Evolutionary conservation across 2,797 vertebrate genomes (phyloP).

Genomic region (Phylloscopus collybita): DNA sequence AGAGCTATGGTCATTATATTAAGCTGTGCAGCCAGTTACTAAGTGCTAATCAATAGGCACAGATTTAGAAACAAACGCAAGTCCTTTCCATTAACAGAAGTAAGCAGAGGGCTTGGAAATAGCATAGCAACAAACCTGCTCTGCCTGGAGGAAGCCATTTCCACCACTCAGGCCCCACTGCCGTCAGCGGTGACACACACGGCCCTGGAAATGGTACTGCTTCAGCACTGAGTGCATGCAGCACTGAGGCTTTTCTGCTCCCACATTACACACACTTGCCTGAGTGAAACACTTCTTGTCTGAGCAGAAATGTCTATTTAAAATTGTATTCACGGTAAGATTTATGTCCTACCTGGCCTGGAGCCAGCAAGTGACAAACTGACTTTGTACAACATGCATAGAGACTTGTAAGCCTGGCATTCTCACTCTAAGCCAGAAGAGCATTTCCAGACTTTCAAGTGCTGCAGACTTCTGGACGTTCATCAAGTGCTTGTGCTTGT

Average conservation of each 20-base stretch:
- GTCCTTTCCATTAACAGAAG: constrained; percentile 48
- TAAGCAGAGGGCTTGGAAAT: not conserved
- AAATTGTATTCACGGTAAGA: not conserved
- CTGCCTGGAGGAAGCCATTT: constrained; percentile 28
- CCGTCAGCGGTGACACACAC: not conserved
- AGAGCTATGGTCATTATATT: not conserved
- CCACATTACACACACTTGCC: not conserved
- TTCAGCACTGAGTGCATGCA: not conserved
- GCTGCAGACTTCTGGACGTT: not conserved
- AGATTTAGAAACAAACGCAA: constrained; percentile 28
- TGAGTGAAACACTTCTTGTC: not conserved
- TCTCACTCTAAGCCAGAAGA: not conserved
- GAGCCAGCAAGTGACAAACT: not conserved
- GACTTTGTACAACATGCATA: not conserved
- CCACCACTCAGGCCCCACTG: not conserved
- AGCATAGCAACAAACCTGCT: constrained; percentile 16
- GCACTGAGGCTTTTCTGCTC: not conserved
- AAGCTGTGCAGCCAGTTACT: constrained; percentile 13
- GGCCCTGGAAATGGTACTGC: not conserved
- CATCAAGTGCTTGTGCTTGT: not conserved
- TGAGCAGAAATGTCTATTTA: not conserved
- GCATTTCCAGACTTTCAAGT: not conserved
- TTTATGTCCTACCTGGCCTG: not conserved
- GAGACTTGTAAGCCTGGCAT: not conserved
- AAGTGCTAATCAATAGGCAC: constrained; percentile 52